Percentiles rank a stretch among this genome's conserved stretches.
These are phyloP conservation scores for Amphiprion percula DNA, from an alignment of 2,113 vertebrate species.

Conservation along the genomic window DNA sequence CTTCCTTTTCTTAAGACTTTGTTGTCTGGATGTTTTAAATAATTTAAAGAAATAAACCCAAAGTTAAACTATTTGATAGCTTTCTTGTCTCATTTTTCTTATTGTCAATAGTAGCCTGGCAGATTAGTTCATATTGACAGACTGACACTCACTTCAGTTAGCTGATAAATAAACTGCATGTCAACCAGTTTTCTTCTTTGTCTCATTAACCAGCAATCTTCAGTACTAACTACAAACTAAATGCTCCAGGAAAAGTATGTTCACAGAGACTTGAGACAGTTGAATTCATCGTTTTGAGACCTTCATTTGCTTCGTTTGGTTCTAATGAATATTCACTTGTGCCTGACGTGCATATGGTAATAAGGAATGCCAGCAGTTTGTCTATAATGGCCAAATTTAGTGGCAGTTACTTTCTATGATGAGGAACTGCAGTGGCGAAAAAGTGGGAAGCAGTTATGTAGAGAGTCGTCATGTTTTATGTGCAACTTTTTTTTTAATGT, in stretches of 20 bases:
- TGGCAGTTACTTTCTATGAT: background rate
- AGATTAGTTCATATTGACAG: conserved; percentile 2
- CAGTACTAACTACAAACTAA: background rate
- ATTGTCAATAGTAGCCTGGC: background rate
- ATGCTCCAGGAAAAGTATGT: background rate
- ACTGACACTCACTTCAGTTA: background rate
- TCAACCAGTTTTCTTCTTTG: background rate
- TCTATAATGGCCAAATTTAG: conserved; percentile 21
- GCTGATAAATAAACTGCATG: background rate
- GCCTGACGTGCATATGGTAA: background rate
- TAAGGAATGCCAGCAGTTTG: background rate
- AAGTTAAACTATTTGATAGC: background rate
- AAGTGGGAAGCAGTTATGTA: too few species aligned
- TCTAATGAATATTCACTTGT: background rate
- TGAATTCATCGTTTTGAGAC: conserved; percentile 6
- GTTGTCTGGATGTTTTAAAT: background rate
- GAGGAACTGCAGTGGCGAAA: background rate
- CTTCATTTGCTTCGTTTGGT: background rate
- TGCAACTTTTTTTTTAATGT: background rate
- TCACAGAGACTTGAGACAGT: background rate
- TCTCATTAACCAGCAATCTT: background rate
- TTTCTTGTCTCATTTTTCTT: conserved; percentile 1
- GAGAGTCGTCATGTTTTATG: background rate
- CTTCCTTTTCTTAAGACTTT: background rate
- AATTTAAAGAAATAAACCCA: background rate